Percentiles rank a stretch among this genome's conserved stretches.
Conservation (phyloP, 2,113 vertebrate genomes). For the Melanocharis versteri region DNA sequence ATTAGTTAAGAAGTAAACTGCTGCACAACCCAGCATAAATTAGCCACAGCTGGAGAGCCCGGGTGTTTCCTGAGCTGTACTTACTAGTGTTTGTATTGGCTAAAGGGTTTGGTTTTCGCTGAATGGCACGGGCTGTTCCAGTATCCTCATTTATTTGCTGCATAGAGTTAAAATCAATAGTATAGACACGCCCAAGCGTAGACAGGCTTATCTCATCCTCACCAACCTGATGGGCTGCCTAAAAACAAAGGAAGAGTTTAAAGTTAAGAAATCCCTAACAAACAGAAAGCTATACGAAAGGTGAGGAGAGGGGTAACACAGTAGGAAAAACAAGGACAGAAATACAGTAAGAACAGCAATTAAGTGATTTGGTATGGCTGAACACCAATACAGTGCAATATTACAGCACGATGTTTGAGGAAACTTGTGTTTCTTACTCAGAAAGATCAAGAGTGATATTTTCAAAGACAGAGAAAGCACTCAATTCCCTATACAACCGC, state of each 20-base stretch:
- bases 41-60: not conserved
- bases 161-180: conserved; percentile 99
- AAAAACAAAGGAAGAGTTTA: conserved; percentile 63
- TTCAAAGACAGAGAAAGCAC: not conserved
- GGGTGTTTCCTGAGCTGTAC: conserved; percentile 16
- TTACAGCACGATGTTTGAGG: not conserved
- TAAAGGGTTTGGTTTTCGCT: conserved; percentile 98
- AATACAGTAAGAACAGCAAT: not conserved
- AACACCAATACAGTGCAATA: not conserved
- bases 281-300: not conserved
- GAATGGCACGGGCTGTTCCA: conserved; percentile 97
- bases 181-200: conserved; percentile 98
- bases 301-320: not conserved
- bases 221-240: conserved; percentile 99
- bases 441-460: not conserved
- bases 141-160: conserved; percentile 99
- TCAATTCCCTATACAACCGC: not conserved
- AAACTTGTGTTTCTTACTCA: not conserved
- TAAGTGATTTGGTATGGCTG: not conserved
- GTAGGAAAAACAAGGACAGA: not conserved
- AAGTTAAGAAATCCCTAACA: not conserved
- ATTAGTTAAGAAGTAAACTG: not conserved
- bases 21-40: not conserved
- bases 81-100: conserved; percentile 96
- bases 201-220: conserved; percentile 99